Percentiles rank a stretch among this genome's conserved stretches.
Conservation (phyloP, 2,888 invertebrate species). For the Drosophila subquinaria region DNA sequence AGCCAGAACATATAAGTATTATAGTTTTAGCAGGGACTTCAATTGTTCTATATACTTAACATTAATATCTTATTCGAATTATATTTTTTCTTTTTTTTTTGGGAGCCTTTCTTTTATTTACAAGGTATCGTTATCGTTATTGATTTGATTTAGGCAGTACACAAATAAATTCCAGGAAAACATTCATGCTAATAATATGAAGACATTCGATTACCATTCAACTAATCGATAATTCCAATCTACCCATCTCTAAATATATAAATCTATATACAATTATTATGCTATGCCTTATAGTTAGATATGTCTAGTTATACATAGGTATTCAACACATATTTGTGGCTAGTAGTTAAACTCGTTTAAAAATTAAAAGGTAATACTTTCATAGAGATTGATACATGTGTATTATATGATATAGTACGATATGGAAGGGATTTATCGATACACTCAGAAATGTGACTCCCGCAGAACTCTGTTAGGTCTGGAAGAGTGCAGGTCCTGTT, state of each 20-base stretch:
- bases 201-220: conserved; percentile 40
- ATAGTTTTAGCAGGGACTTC: conserved; percentile 29
- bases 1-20: conserved; percentile 23
- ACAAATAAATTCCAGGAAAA: conserved; percentile 54
- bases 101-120: conserved; percentile 47
- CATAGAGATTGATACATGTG: conserved; percentile 54
- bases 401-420: conserved; percentile 19
- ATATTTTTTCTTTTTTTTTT: neutral
- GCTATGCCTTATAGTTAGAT: conserved; percentile 55
- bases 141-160: conserved; percentile 51
- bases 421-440: conserved; percentile 15
- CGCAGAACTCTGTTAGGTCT: conserved; percentile 70
- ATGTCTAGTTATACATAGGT: conserved; percentile 54
- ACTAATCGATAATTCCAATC: conserved; percentile 20
- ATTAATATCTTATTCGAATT: conserved; percentile 21
- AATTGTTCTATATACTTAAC: conserved; percentile 62
- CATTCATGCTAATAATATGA: conserved; percentile 44
- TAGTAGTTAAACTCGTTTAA: conserved; percentile 57
- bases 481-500: conserved; percentile 80
- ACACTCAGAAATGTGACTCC: conserved; percentile 82
- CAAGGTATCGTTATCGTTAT: conserved; percentile 35
- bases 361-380: conserved; percentile 79
- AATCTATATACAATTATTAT: conserved; percentile 52
- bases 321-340: conserved; percentile 52
- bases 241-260: conserved; percentile 9